phyloP scores from a whole-genome alignment of 2,888 invertebrate species.

The Yponomeuta plumbellus region DNA sequence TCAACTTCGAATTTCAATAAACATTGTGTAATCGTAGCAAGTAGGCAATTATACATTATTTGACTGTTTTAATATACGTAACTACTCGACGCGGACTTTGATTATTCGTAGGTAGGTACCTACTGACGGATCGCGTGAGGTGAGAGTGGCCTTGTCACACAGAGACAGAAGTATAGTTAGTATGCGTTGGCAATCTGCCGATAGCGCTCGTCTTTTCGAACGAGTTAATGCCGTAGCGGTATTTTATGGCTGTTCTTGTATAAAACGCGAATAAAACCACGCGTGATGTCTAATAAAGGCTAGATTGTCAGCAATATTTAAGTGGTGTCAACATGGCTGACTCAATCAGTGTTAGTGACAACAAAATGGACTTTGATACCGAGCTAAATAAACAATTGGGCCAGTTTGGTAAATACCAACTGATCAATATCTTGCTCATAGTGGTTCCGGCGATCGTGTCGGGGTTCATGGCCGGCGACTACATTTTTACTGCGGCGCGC shows the following conservation, averaged over 20 bases:
- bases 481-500: slow-evolving; percentile 58
- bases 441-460: slow-evolving; percentile 48
- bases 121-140: background rate
- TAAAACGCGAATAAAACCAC: background rate
- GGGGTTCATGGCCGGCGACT: slow-evolving; percentile 60
- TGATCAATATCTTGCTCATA: slow-evolving; percentile 45
- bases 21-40: background rate
- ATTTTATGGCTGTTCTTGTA: background rate
- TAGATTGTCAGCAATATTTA: background rate
- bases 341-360: slow-evolving; percentile 5
- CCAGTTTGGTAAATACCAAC: slow-evolving; percentile 57
- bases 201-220: background rate
- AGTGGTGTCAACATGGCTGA: background rate
- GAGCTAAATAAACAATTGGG: slow-evolving; percentile 54
- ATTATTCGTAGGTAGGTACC: background rate
- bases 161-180: background rate
- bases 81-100: background rate
- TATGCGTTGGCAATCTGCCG: slow-evolving; percentile 2
- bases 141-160: background rate
- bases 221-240: background rate
- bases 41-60: background rate
- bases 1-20: background rate
- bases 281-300: background rate
- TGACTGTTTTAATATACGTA: background rate
- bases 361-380: slow-evolving; percentile 44